These are phyloP conservation scores for Craniophora ligustri DNA, from an alignment of 2,888 invertebrate genomes.

Conservation along the genomic window DNA sequence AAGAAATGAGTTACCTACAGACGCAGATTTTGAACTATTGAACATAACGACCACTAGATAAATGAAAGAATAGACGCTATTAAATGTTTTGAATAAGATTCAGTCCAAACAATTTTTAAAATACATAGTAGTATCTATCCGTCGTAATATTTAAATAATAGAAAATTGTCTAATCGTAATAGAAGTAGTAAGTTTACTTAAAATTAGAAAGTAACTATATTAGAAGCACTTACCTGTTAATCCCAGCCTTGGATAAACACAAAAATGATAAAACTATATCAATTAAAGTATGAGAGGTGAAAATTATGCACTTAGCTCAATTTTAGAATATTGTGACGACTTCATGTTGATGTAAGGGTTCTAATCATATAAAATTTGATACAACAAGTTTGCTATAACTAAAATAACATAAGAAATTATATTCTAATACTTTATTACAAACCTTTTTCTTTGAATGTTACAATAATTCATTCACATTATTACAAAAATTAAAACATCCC, in stretches of 20 bases:
- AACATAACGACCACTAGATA: too few species aligned
- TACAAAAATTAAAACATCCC: slow-evolving; percentile 74
- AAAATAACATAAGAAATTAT: slow-evolving; percentile 62
- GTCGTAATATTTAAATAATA: too few species aligned
- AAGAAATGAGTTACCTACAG: too few species aligned
- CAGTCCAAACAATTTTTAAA: too few species aligned
- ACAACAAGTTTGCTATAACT: slow-evolving; percentile 31
- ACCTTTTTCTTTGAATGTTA: slow-evolving; percentile 68
- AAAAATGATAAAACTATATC: not conserved
- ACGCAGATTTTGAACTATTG: too few species aligned
- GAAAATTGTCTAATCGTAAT: not conserved
- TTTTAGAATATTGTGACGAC: slow-evolving; percentile 32
- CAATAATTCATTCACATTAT: slow-evolving; percentile 67
- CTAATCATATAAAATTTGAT: slow-evolving; percentile 3
- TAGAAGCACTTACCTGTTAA: slow-evolving; percentile 46
- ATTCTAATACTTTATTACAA: slow-evolving; percentile 84
- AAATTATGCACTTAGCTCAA: not conserved
- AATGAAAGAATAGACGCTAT: too few species aligned
- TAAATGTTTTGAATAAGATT: too few species aligned
- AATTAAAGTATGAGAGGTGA: not conserved
- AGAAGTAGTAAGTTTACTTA: not conserved
- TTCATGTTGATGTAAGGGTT: slow-evolving; percentile 22
- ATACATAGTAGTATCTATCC: too few species aligned
- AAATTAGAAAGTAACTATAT: not conserved
- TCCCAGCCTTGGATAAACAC: slow-evolving; percentile 3